Conservation (phyloP, 2,888 invertebrate species). For the Odontothrips loti region DNA sequence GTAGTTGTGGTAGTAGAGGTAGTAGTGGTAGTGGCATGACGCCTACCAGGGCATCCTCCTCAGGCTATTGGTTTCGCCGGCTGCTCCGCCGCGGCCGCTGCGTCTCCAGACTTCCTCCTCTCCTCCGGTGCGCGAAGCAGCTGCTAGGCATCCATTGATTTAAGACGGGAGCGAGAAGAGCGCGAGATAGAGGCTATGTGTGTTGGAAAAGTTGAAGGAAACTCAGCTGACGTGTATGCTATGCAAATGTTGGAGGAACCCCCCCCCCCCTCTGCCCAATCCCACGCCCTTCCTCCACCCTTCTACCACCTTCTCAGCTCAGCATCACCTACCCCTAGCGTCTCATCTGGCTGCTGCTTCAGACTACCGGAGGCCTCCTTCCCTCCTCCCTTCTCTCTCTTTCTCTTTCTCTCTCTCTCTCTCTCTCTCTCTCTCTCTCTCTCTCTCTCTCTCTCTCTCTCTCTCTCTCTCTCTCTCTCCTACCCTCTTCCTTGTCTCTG, state of each 20-base stretch:
- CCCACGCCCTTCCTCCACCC: too few species aligned
- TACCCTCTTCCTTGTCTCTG: neutral
- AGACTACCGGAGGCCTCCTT: neutral
- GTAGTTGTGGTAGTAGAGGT: too few species aligned
- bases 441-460: neutral
- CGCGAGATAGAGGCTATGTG: neutral
- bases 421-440: neutral
- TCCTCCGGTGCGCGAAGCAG: too few species aligned
- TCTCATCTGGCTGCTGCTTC: too few species aligned
- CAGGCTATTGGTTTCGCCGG: too few species aligned
- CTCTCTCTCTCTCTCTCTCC: neutral
- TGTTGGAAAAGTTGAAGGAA: slow-evolving; percentile 49
- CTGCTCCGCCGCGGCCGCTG: too few species aligned
- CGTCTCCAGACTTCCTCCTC: too few species aligned
- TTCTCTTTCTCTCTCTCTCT: neutral
- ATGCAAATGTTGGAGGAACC: slow-evolving; percentile 39
- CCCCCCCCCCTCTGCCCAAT: neutral
- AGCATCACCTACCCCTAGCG: too few species aligned
- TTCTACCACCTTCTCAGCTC: too few species aligned
- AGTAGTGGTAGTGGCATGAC: too few species aligned
- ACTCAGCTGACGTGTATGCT: slow-evolving; percentile 54
- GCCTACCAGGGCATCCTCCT: too few species aligned
- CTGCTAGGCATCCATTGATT: neutral
- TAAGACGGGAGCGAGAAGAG: neutral
- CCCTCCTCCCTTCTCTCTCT: neutral